Evolutionary conservation across 2,113 vertebrate species (phyloP).

Genomic region (Gymnorhina tibicen): DNA sequence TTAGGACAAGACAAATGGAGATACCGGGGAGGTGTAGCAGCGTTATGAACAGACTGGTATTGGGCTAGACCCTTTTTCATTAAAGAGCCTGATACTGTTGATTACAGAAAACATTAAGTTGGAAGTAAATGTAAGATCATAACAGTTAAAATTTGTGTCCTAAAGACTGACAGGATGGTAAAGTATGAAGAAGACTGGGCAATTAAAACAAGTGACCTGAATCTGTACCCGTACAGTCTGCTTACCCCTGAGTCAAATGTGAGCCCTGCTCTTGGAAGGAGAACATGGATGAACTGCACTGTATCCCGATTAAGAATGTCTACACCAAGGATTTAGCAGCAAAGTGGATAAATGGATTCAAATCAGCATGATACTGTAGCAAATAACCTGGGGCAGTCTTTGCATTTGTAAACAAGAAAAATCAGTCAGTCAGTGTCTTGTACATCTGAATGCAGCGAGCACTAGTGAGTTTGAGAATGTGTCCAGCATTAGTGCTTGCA

Average conservation of each 20-base stretch:
- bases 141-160: neutral
- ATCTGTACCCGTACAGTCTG: neutral
- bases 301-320: neutral
- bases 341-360: neutral
- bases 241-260: neutral
- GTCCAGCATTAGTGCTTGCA: neutral
- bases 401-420: neutral
- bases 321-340: neutral
- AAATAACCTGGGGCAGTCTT: neutral
- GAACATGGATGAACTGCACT: neutral
- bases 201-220: neutral
- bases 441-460: neutral
- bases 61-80: neutral
- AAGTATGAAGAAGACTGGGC: neutral
- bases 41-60: neutral
- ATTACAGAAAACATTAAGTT: neutral
- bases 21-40: accelerated
- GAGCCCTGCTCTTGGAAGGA: neutral
- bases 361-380: neutral
- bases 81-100: neutral
- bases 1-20: neutral
- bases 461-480: neutral
- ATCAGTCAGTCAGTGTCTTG: neutral
- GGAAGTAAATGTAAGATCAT: neutral
- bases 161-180: neutral